phyloP scores from a whole-genome alignment of 2,113 vertebrate genomes.

The Colossoma macropomum region DNA sequence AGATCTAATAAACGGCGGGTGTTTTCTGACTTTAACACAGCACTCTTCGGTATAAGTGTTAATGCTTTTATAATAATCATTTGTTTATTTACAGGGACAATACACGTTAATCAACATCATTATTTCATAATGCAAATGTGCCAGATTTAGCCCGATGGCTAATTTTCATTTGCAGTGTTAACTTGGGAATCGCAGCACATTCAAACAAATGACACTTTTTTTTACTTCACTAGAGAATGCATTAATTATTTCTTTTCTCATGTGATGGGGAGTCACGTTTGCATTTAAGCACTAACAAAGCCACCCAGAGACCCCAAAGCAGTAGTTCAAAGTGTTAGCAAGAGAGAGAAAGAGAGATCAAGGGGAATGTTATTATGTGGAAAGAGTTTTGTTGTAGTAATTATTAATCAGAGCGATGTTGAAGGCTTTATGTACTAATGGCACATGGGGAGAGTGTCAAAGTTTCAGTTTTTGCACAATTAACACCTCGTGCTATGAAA shows the following conservation, averaged over 20 bases:
- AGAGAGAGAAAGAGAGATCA: neutral
- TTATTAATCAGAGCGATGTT: neutral
- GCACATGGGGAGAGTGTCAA: conserved; percentile 26
- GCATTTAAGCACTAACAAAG: conserved; percentile 69
- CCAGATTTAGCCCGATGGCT: no score
- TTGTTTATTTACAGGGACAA: no score
- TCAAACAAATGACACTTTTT: conserved; percentile 47
- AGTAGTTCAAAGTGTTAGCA: neutral
- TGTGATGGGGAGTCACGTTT: conserved; percentile 65
- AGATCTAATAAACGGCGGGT: no score
- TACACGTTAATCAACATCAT: no score
- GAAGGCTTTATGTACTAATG: neutral
- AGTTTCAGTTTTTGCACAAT: conserved; percentile 34
- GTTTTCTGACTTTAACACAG: no score
- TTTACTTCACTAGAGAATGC: conserved; percentile 69
- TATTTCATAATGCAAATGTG: no score
- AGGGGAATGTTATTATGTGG: neutral
- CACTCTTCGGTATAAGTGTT: no score
- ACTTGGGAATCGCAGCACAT: no score
- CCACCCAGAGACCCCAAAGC: neutral
- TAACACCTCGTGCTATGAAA: conserved; percentile 40
- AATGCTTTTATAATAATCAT: no score
- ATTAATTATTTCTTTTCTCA: conserved; percentile 64
- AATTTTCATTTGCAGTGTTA: no score
- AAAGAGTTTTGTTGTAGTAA: neutral